Evolutionary conservation across 2,797 vertebrate species (phyloP), one percentile per base, ranked within the genome.

Genomic region (Acanthurus lineatus): DNA sequence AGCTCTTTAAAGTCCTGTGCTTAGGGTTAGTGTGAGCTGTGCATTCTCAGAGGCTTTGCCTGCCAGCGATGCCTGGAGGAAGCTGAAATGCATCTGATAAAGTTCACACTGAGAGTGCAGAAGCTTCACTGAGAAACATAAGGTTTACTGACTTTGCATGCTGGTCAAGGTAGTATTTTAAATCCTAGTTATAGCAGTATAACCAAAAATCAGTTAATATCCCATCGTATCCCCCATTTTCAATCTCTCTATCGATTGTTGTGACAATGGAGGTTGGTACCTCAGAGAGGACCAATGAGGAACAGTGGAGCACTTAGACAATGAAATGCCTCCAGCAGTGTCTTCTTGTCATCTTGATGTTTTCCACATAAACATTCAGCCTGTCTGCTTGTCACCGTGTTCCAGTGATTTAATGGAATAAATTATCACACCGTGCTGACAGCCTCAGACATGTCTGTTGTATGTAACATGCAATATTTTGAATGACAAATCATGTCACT

Each of bases 361-460:
- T 81, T 89, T 66, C 35, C 80, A 77, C 71, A 69, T 65, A 80
- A 89, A 91, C 81, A 86, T 47, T 51, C 66, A 69, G 62, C 51
- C 69, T 83, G 85, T 85, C 70, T 86, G 81, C 81, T 78, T 80
- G 79, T 91, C 85, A 83, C 40, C 67, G 68, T 76, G 54, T 78
- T 75, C 69, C 72, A 53, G 69, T 38, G 48, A 71, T 88, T 90
- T 92, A 89, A 89, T 93, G 67, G 89, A 93, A 89, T 89, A 87
- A 77, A 89, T 93, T 85, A 89, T 86, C 84, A 77, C 35, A 45
- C 71, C 40, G 9, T 38, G 60, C 64, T 83, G 83, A 88, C 84
- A 79, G 83, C 76, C 71, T 76, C 28, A 76, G 58, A 86, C 78
- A 63, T 79, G 81, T 62, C 56, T 81, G 69, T 76, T 63, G 76